phyloP scores from a whole-genome alignment of 1,140 invertebrate genomes.

The Pogonomyrmex californicus region DNA sequence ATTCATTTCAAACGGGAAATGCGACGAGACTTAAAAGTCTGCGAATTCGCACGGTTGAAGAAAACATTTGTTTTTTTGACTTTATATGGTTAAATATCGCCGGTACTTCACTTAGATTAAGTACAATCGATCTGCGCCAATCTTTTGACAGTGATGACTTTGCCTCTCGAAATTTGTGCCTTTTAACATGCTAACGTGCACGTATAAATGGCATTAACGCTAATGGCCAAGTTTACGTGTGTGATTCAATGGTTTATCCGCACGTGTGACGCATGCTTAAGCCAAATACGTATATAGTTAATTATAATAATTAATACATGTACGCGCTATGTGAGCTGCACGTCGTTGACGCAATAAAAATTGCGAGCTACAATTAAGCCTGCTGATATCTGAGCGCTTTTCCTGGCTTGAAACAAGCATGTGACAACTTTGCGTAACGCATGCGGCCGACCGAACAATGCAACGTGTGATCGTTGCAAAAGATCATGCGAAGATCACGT shows the following conservation, averaged over 20 bases:
- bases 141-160: not conserved
- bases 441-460: constrained; percentile 48
- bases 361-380: not conserved
- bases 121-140: not conserved
- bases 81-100: constrained; percentile 53
- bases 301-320: constrained; percentile 35
- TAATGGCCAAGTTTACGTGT: constrained; percentile 19
- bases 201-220: constrained; percentile 1
- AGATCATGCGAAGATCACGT: constrained; percentile 26
- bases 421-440: constrained; percentile 47
- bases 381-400: not conserved
- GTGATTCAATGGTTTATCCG: constrained; percentile 1
- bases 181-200: constrained; percentile 17
- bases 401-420: constrained; percentile 15
- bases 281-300: not conserved
- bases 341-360: constrained; percentile 27
- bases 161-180: constrained; percentile 38
- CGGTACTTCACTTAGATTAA: constrained; percentile 63
- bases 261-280: not conserved
- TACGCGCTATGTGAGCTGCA: not conserved
- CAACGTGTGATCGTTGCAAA: constrained; percentile 40
- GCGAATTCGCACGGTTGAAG: constrained; percentile 33
- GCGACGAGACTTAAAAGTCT: not conserved
- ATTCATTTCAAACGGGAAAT: constrained; percentile 39
- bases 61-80: constrained; percentile 53